Conservation (phyloP, 1,140 invertebrate species). For the Pseudomyrmex cubaensis region DNA sequence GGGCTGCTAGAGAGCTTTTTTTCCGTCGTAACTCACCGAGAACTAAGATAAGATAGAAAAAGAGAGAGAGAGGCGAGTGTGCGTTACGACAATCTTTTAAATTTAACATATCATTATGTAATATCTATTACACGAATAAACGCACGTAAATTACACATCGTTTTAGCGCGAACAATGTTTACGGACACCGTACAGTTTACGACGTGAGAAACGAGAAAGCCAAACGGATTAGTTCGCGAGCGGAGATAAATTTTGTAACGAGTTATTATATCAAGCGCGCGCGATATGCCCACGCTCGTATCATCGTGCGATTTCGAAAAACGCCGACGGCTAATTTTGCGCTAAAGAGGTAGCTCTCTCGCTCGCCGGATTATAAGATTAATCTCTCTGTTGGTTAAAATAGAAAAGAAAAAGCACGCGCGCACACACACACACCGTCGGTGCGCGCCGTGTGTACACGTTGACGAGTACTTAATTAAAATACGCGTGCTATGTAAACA, state of each 20-base stretch:
- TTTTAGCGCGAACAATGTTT: neutral
- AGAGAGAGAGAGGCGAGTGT: neutral
- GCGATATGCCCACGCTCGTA: too few species aligned
- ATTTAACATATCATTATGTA: constrained; percentile 44
- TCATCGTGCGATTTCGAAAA: neutral
- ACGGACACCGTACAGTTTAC: neutral
- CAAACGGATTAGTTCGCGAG: neutral
- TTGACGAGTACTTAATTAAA: constrained; percentile 30
- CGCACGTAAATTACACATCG: constrained; percentile 12
- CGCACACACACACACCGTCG: too few species aligned
- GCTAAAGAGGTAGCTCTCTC: neutral
- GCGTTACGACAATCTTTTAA: constrained; percentile 30
- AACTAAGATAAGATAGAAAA: too few species aligned
- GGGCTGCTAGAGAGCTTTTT: neutral
- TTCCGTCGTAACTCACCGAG: constrained; percentile 20
- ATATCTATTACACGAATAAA: constrained; percentile 14
- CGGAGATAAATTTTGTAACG: constrained; percentile 1
- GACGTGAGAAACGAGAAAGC: neutral
- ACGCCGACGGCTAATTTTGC: neutral
- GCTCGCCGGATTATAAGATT: neutral
- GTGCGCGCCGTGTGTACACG: neutral
- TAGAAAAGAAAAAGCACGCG: neutral
- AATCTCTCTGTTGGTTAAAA: neutral
- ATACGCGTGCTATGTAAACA: constrained; percentile 33
- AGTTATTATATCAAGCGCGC: neutral